A percentile compares a stretch with the other conserved stretches of the same genome.
phyloP scores from a whole-genome alignment of 2,888 invertebrate species.

The Ptilodon capucinus region DNA sequence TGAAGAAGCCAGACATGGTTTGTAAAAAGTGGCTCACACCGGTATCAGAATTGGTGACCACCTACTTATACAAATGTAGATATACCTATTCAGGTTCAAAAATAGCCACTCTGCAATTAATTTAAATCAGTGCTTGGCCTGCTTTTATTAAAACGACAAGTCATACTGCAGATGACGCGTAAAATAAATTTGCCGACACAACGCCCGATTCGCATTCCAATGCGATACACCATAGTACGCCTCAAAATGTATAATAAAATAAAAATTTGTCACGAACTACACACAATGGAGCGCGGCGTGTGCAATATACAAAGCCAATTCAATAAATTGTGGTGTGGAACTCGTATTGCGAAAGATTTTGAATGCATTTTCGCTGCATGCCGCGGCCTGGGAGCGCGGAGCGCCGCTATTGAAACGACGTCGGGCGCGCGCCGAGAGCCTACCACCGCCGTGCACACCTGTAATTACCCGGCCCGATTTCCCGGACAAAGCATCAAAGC shows the following conservation, averaged over 20 bases:
- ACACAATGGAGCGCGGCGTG: conserved; percentile 58
- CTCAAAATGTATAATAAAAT: conserved; percentile 47
- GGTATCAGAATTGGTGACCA: not conserved
- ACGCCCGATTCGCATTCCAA: conserved; percentile 21
- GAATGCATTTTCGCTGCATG: conserved; percentile 68
- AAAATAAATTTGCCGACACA: conserved; percentile 8
- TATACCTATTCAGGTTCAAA: not conserved
- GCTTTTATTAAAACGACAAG: not conserved
- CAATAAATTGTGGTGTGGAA: conserved; percentile 65
- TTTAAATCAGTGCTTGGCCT: conserved; percentile 1
- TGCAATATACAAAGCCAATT: conserved; percentile 65
- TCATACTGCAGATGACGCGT: not conserved
- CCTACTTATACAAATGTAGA: not conserved
- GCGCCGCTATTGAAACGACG: conserved; percentile 29
- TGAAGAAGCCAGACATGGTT: not conserved
- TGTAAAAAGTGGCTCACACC: not conserved
- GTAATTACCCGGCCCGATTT: conserved; percentile 45
- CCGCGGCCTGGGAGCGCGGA: conserved; percentile 27
- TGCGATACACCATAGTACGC: conserved; percentile 30
- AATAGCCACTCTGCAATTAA: not conserved
- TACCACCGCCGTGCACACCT: conserved; percentile 32
- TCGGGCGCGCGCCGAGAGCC: conserved; percentile 8
- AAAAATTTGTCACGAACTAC: conserved; percentile 58
- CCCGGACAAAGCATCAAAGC: conserved; percentile 45
- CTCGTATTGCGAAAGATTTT: conserved; percentile 62